These are phyloP conservation scores for Meganola albula DNA, from an alignment of 2,888 invertebrate genomes.

Conservation along the genomic window DNA sequence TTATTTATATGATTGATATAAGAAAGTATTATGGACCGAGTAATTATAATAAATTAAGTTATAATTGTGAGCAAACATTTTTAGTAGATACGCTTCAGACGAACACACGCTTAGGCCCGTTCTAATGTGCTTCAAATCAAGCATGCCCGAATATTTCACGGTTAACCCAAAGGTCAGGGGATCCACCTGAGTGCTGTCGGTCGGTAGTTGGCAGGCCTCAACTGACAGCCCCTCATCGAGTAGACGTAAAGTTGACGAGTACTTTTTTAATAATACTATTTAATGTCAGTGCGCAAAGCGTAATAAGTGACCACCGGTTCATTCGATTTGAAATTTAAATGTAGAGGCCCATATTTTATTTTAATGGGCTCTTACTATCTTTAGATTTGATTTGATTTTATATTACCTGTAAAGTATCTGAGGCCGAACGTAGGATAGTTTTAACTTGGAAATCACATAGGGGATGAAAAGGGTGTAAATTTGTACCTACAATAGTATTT, in stretches of 20 bases:
- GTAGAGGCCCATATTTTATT: constrained; percentile 4
- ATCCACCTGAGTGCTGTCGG: constrained; percentile 35
- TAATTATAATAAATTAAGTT: too few species aligned
- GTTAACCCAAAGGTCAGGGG: constrained; percentile 41
- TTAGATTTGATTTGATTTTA: too few species aligned
- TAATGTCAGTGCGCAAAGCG: constrained; percentile 22
- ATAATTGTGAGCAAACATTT: neutral
- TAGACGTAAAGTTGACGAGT: constrained; percentile 64
- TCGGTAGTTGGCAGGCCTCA: constrained; percentile 53
- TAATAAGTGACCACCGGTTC: constrained; percentile 15
- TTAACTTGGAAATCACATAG: too few species aligned
- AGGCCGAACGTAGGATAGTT: too few species aligned
- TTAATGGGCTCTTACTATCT: too few species aligned
- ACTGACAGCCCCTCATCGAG: constrained; percentile 60
- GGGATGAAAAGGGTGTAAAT: too few species aligned
- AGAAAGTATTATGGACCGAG: too few species aligned
- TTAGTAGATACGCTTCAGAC: neutral
- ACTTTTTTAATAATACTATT: constrained; percentile 48
- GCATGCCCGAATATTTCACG: constrained; percentile 34
- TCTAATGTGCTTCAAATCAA: constrained; percentile 23
- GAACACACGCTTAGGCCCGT: too few species aligned
- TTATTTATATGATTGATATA: too few species aligned
- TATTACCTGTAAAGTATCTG: too few species aligned
- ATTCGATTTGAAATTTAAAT: constrained; percentile 13
- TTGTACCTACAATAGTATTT: too few species aligned